A percentile compares a stretch with the other conserved stretches of the same genome.
phyloP scores from a whole-genome alignment of 1,140 invertebrate genomes.

The Dinothrombium tinctorium region DNA sequence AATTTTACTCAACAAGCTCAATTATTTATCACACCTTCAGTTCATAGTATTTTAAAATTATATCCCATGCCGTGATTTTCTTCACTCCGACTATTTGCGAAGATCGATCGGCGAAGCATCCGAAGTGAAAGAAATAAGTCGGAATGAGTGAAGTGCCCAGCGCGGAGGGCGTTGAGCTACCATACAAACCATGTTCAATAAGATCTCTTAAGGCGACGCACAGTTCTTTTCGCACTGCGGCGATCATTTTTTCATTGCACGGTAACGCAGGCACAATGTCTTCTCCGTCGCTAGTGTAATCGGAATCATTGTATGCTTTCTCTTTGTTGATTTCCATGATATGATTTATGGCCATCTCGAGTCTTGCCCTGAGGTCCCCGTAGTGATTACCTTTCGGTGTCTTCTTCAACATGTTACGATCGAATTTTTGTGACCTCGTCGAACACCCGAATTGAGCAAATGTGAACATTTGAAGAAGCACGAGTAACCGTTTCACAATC shows the following conservation, averaged over 20 bases:
- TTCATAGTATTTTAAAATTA: slow-evolving; percentile 68
- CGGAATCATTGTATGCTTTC: slow-evolving; percentile 26
- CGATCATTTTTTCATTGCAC: slow-evolving; percentile 47
- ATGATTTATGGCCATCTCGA: slow-evolving; percentile 67
- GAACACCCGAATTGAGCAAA: slow-evolving; percentile 69
- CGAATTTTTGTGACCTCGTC: slow-evolving; percentile 24
- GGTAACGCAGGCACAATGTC: slow-evolving; percentile 25
- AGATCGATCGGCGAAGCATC: slow-evolving; percentile 50
- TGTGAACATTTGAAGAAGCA: slow-evolving; percentile 72
- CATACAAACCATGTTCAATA: slow-evolving; percentile 67
- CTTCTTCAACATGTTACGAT: slow-evolving; percentile 59
- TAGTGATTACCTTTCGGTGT: slow-evolving; percentile 63
- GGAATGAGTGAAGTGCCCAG: neutral
- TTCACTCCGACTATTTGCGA: neutral
- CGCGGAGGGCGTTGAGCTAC: slow-evolving; percentile 18
- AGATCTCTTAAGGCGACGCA: slow-evolving; percentile 65
- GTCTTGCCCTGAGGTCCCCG: slow-evolving; percentile 69
- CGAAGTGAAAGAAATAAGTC: slow-evolving; percentile 26
- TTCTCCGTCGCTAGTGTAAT: slow-evolving; percentile 38
- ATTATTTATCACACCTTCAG: slow-evolving; percentile 29
- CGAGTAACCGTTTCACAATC: slow-evolving; percentile 56
- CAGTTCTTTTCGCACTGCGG: slow-evolving; percentile 69
- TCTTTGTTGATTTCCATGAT: slow-evolving; percentile 26
- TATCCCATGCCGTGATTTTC: slow-evolving; percentile 53
- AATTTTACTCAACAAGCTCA: neutral